A percentile compares a stretch with the other conserved stretches of the same genome.
Evolutionary conservation across 2,113 vertebrate genomes (phyloP).

Genomic region (Gopherus flavomarginatus): DNA sequence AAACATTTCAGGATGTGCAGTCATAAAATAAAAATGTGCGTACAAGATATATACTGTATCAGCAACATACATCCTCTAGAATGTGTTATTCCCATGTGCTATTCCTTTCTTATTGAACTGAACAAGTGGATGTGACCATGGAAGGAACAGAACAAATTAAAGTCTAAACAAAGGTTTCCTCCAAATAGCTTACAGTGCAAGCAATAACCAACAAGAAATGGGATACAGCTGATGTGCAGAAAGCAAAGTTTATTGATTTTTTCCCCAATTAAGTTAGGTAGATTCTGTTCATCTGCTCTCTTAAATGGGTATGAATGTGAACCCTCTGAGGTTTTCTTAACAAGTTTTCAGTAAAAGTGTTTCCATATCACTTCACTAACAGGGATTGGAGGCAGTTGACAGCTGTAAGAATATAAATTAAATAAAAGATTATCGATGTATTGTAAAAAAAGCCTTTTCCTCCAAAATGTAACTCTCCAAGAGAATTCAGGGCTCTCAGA

Average conservation of each 20-base stretch:
- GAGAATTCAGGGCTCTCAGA: background rate
- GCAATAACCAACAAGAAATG: slow-evolving; percentile 49
- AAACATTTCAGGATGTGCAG: background rate
- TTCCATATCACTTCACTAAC: slow-evolving; percentile 74
- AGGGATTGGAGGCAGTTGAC: slow-evolving; percentile 63
- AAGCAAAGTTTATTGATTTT: slow-evolving; percentile 72
- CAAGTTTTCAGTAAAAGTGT: slow-evolving; percentile 65
- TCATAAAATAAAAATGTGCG: background rate
- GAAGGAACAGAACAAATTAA: slow-evolving; percentile 62
- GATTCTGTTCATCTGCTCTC: slow-evolving; percentile 59
- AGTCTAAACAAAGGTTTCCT: slow-evolving; percentile 46
- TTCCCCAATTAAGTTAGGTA: slow-evolving; percentile 66
- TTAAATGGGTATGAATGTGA: slow-evolving; percentile 75
- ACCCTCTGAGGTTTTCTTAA: slow-evolving; percentile 69
- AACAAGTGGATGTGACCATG: slow-evolving; percentile 8
- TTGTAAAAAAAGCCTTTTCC: slow-evolving; percentile 26
- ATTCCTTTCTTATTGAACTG: slow-evolving; percentile 24
- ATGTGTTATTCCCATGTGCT: slow-evolving; percentile 2
- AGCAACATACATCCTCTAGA: background rate
- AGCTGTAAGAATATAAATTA: slow-evolving; percentile 64
- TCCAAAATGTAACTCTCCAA: background rate
- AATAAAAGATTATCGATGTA: slow-evolving; percentile 63
- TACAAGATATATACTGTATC: background rate
- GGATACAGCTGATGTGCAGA: slow-evolving; percentile 56
- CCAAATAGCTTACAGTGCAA: slow-evolving; percentile 36